Evolutionary conservation across 2,797 vertebrate genomes (phyloP).

Genomic region (Sorex maritimensis): DNA sequence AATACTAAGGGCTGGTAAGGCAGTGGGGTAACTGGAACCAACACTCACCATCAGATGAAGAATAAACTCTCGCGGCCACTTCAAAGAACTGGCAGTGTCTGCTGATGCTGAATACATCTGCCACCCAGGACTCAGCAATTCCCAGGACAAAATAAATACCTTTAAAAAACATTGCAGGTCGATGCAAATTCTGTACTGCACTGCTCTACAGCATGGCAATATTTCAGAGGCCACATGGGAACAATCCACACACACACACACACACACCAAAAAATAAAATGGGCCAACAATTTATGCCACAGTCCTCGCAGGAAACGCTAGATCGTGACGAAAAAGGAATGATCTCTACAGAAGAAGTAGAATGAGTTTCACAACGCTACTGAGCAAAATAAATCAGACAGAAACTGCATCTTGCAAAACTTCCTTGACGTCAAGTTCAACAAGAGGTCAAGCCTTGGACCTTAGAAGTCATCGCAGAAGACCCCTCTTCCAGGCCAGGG

Average conservation of each 20-base stretch:
- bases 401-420: neutral
- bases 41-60: neutral
- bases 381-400: conserved; percentile 31
- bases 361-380: conserved; percentile 21
- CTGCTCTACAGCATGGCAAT: neutral
- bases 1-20: neutral
- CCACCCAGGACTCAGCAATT: neutral
- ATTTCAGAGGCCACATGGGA: neutral
- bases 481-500: rapidly evolving
- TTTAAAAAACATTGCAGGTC: neutral
- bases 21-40: neutral
- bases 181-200: neutral
- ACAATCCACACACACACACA: neutral
- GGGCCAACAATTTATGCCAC: neutral
- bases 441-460: neutral
- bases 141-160: neutral
- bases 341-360: neutral
- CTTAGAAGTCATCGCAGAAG: neutral
- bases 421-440: conserved; percentile 43
- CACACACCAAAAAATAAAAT: neutral
- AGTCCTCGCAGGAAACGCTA: neutral
- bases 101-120: neutral
- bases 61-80: neutral
- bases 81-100: neutral
- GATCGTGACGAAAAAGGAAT: conserved; percentile 1